Evolutionary conservation across 2,797 vertebrate species (phyloP).

Genomic region (Decapterus maruadsi): DNA sequence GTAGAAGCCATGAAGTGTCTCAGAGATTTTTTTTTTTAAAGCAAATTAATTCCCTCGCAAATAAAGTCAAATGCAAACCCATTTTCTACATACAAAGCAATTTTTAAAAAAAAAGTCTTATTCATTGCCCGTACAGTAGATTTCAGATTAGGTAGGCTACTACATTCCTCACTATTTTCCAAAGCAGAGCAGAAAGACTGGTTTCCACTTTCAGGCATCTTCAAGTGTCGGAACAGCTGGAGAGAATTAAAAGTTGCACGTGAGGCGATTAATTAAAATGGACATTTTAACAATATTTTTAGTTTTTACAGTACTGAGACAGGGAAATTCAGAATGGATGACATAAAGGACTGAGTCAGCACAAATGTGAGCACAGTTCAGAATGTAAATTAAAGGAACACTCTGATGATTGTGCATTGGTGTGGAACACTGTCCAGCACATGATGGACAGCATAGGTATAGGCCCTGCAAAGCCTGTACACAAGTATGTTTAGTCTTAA

Average conservation of each 20-base stretch:
- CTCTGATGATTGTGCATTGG: no score
- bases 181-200: neutral
- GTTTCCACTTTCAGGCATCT: neutral
- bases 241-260: no score
- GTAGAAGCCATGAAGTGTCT: slow-evolving; percentile 39
- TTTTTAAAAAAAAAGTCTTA: neutral
- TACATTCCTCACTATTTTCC: neutral
- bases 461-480: no score
- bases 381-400: neutral
- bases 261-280: neutral
- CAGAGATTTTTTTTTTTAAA: slow-evolving; percentile 26
- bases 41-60: neutral
- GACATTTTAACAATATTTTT: no score
- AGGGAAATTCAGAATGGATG: neutral
- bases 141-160: slow-evolving; percentile 2
- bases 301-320: no score
- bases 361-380: neutral
- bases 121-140: no score
- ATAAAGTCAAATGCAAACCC: neutral
- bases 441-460: neutral
- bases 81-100: neutral
- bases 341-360: neutral
- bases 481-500: no score
- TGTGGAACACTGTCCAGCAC: no score
- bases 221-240: neutral